Evolutionary conservation across 2,113 vertebrate species (phyloP).

Genomic region (Engraulis encrasicolus): DNA sequence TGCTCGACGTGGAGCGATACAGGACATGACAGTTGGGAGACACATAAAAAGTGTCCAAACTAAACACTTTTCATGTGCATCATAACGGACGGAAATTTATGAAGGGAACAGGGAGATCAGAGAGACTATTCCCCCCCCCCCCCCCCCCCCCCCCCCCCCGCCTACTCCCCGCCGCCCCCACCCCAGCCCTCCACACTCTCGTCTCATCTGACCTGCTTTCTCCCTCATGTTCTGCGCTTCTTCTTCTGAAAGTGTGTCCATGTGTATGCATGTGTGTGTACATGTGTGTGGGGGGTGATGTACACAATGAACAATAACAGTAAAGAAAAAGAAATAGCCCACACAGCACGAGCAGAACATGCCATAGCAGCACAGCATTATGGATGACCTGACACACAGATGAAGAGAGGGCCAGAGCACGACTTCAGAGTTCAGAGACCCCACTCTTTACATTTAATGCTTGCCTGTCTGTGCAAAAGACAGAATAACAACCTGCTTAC

Average conservation of each 20-base stretch:
- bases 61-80: constrained; percentile 31
- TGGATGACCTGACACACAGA: neutral
- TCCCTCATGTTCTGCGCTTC: neutral
- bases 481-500: no score
- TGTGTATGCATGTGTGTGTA: neutral
- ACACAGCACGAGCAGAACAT: neutral
- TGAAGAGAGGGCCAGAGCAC: neutral
- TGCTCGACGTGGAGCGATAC: constrained; percentile 55
- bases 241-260: neutral
- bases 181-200: no score
- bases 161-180: neutral
- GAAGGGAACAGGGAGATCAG: constrained; percentile 35
- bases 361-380: neutral
- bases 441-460: no score
- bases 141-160: neutral
- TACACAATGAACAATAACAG: neutral
- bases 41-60: constrained; percentile 45
- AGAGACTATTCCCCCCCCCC: neutral
- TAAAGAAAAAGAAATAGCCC: neutral
- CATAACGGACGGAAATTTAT: constrained; percentile 40
- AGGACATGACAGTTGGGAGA: constrained; percentile 48
- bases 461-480: no score
- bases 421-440: no score
- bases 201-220: no score
- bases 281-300: neutral